phyloP scores from a whole-genome alignment of 2,888 invertebrate genomes.

The Anodontia alba region DNA sequence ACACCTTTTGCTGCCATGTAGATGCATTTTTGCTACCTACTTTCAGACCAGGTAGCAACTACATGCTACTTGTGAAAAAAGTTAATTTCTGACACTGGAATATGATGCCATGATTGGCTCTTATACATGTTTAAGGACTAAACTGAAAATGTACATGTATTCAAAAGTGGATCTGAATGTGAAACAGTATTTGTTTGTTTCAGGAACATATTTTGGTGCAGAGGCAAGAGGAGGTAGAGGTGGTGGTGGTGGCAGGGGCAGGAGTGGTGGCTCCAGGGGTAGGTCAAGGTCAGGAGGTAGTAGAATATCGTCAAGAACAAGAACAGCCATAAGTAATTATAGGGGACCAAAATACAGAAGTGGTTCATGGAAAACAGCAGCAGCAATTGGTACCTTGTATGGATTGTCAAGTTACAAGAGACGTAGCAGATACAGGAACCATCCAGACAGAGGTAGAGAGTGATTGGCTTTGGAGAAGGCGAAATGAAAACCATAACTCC shows the following conservation, averaged over 20 bases:
- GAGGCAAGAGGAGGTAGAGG: background rate
- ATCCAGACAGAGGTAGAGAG: background rate
- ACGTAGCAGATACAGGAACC: background rate
- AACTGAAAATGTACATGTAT: too few relatives aligned
- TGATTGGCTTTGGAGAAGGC: too few relatives aligned
- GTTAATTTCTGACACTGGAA: too few relatives aligned
- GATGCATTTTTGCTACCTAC: too few relatives aligned
- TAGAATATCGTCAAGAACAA: background rate
- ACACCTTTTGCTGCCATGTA: too few relatives aligned
- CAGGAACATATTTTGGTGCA: background rate
- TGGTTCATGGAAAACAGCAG: background rate
- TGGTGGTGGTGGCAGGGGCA: background rate
- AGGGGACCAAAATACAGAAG: background rate
- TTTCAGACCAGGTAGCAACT: too few relatives aligned
- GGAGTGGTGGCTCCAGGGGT: background rate
- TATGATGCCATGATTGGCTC: too few relatives aligned
- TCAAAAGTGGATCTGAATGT: too few relatives aligned
- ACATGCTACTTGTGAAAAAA: too few relatives aligned
- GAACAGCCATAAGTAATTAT: background rate
- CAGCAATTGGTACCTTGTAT: background rate
- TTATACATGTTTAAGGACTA: too few relatives aligned
- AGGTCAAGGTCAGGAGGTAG: background rate
- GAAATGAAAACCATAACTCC: too few relatives aligned
- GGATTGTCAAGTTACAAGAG: background rate
- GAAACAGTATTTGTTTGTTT: too few relatives aligned